Conservation (phyloP, 2,797 vertebrate species). For the Anguilla marmorata region DNA sequence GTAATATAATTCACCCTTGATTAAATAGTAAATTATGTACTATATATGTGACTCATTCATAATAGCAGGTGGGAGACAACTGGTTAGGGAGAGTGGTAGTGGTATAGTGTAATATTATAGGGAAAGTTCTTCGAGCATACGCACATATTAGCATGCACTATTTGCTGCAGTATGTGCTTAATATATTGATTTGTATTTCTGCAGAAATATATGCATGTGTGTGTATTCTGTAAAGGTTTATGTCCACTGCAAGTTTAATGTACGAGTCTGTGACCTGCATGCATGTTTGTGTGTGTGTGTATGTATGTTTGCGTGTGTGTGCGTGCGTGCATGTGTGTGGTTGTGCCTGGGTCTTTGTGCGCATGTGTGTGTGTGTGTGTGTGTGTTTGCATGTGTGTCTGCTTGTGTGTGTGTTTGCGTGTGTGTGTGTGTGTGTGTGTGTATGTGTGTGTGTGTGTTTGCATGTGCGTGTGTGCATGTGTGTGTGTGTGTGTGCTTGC, state of each 20-base stretch:
- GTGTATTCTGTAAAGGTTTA: neutral
- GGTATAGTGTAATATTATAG: neutral
- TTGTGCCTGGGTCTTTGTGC: neutral
- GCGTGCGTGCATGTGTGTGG: neutral
- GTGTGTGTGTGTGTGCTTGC: neutral
- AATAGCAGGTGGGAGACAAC: neutral
- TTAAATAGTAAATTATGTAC: neutral
- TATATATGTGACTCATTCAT: neutral
- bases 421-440: neutral
- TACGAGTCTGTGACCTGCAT: too few relatives aligned
- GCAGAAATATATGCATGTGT: neutral
- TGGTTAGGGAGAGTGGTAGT: neutral
- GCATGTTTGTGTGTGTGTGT: neutral
- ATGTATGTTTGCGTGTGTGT: neutral
- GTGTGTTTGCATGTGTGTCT: neutral
- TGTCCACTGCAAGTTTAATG: constrained; percentile 24
- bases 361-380: neutral
- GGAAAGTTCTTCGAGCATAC: neutral
- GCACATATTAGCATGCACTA: neutral
- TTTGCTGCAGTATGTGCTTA: neutral
- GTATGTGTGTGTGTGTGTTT: neutral
- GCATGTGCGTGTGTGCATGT: neutral
- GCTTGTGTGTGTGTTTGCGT: neutral
- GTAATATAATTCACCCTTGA: neutral
- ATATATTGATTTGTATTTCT: neutral